These are phyloP conservation scores for Hydraecia micacea DNA, from an alignment of 2,888 invertebrate genomes.

Conservation along the genomic window DNA sequence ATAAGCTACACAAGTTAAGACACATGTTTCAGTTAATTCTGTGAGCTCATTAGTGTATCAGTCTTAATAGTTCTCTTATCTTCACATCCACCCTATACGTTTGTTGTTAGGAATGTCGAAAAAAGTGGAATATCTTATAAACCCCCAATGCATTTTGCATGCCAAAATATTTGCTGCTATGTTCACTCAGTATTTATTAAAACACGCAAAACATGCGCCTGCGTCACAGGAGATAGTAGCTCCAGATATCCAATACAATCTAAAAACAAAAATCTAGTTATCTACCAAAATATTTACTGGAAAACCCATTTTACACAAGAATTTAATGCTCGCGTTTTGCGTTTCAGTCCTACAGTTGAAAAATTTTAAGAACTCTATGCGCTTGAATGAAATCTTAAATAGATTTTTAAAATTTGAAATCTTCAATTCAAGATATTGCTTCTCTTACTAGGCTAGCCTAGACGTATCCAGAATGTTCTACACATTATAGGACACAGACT, in stretches of 20 bases:
- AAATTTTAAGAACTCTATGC: conserved; percentile 19
- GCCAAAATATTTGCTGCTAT: conserved; percentile 54
- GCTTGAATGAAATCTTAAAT: conserved; percentile 28
- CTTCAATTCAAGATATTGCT: conserved; percentile 11
- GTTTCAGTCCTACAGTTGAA: background rate
- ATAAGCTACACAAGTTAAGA: conserved; percentile 2
- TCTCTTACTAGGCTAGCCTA: conserved; percentile 7
- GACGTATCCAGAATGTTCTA: conserved; percentile 39
- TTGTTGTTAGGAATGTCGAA: conserved; percentile 31
- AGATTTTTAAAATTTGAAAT: conserved; percentile 15
- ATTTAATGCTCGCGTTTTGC: conserved; percentile 21
- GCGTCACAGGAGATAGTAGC: conserved; percentile 49
- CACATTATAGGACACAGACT: conserved; percentile 40
- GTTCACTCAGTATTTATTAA: conserved; percentile 38
- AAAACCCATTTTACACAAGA: conserved; percentile 17
- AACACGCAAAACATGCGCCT: conserved; percentile 41
- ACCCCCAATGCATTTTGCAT: conserved; percentile 33
- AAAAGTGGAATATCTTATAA: conserved; percentile 32
- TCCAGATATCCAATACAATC: conserved; percentile 26
- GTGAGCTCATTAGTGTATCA: conserved; percentile 23
- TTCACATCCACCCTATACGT: conserved; percentile 7
- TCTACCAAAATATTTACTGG: conserved; percentile 43
- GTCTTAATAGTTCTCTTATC: conserved; percentile 27
- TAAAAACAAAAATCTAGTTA: conserved; percentile 16
- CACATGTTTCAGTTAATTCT: conserved; percentile 17